Base-by-base conservation (phyloP, 2,888 invertebrate species). In the Agrochola circellaris region DNA sequence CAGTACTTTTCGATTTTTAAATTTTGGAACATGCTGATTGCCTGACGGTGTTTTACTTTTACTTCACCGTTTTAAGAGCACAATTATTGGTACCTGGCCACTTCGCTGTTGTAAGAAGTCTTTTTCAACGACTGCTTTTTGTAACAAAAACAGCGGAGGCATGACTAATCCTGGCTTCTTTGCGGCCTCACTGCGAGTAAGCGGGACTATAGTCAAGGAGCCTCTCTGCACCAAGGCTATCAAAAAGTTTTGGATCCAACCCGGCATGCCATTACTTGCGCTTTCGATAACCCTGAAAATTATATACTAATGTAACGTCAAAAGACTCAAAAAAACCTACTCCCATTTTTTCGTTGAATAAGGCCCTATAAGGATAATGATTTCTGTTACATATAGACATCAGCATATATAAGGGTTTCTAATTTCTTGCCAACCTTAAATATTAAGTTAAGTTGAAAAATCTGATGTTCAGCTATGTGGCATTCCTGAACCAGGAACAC, bases 231-330 rank as follows among this genome's bases (percentile, higher is more conserved):
- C 90, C 13, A 97, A 93, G 69, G 97, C 97, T 62, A 97, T 95
- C 45, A 98, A 92, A 86, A 97, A 97, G 90, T 97, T 97, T 90
- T 98, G 97, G 75, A 98, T 97, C 98, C 98, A 98, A 2, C 98
- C 98, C 0, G 98, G 97, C 92, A 97, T 97, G 0, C 98, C 98
- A 42, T 95, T 94, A 88, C 97, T 97, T 79, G 96, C 97, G 51
- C 96, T 95, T 89, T 98, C 97, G 83, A 98, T 97, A 92, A 95
- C 91, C 78, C 95, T 95, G 85, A 34, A 74, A 78, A 76, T 65
- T 17, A 2, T 13, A 54, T 67, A 54, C 11, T 38, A 45, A 17
- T 26, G 9, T 30, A 38, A 48, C 9, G 8, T 38, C 38, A 5
- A 38, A 13, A 17, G n/a, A 17, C 15, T 26, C 9, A 51, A 54